phyloP scores from a whole-genome alignment of 2,113 vertebrate genomes.

The Hippocampus barbouri region DNA sequence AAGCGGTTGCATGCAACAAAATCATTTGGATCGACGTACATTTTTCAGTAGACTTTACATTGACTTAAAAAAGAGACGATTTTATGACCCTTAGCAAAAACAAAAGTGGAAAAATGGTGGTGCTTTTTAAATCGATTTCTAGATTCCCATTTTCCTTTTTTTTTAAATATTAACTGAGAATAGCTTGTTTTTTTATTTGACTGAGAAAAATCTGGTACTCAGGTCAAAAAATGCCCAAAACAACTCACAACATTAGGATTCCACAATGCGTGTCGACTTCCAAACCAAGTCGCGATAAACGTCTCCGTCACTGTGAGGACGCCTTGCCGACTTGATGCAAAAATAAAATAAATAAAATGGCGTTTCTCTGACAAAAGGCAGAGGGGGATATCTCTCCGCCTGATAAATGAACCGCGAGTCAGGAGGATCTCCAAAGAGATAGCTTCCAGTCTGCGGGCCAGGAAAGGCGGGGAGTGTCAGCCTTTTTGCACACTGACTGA shows the following conservation, averaged over 20 bases:
- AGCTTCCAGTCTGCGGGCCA: constrained; percentile 58
- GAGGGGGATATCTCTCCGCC: constrained; percentile 34
- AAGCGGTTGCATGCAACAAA: too few relatives aligned
- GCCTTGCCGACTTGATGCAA: background rate
- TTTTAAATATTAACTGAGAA: too few relatives aligned
- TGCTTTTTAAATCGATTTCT: background rate
- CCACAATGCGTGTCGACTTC: background rate
- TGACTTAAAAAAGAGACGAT: too few relatives aligned
- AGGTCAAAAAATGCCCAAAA: background rate
- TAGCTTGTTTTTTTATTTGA: too few relatives aligned
- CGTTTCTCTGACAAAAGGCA: constrained; percentile 17
- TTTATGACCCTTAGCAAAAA: background rate
- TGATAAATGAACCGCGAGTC: constrained; percentile 64
- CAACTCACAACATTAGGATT: background rate
- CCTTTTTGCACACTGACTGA: constrained; percentile 61
- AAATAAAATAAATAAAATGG: background rate
- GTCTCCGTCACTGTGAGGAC: background rate
- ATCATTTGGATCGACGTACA: too few relatives aligned
- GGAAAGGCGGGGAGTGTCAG: constrained; percentile 59
- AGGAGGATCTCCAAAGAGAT: constrained; percentile 63
- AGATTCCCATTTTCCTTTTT: background rate
- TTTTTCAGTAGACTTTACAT: too few relatives aligned
- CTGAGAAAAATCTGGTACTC: background rate
- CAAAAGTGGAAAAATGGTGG: background rate
- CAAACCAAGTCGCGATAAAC: background rate